phyloP scores from a whole-genome alignment of 1,140 invertebrate genomes.

The Samia ricini region DNA sequence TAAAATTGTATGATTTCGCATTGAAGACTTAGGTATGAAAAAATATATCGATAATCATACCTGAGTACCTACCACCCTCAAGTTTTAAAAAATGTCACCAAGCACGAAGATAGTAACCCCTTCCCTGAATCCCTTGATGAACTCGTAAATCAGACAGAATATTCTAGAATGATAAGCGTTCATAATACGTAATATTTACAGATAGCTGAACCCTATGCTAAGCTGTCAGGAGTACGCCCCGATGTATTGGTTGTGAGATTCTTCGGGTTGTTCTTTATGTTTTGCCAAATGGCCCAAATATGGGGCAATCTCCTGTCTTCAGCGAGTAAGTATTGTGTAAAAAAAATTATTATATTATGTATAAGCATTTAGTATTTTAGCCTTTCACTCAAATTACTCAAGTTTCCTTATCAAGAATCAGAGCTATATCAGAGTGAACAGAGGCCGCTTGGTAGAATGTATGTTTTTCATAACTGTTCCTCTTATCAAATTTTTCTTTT shows the following conservation, averaged over 20 bases:
- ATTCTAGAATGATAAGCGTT: too few relatives aligned
- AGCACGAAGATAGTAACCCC: too few relatives aligned
- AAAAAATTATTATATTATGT: not conserved
- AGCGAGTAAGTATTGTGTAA: slow-evolving; percentile 76
- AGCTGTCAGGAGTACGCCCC: slow-evolving; percentile 80
- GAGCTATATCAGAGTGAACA: not conserved
- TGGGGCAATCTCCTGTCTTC: slow-evolving; percentile 96
- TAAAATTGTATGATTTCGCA: too few relatives aligned
- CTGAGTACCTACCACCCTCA: too few relatives aligned
- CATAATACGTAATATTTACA: slow-evolving; percentile 25
- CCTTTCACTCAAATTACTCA: not conserved
- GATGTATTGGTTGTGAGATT: slow-evolving; percentile 89
- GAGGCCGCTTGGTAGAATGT: not conserved
- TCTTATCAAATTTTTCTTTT: too few relatives aligned
- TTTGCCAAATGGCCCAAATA: slow-evolving; percentile 95
- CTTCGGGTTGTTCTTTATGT: slow-evolving; percentile 95
- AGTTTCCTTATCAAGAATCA: not conserved
- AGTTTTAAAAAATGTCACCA: too few relatives aligned
- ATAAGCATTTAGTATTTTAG: not conserved
- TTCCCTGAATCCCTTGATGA: too few relatives aligned
- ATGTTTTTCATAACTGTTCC: not conserved
- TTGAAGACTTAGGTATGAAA: too few relatives aligned
- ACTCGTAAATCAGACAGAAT: too few relatives aligned
- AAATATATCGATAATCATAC: too few relatives aligned
- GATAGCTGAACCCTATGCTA: slow-evolving; percentile 83